Conservation (phyloP, 2,888 invertebrate species). For the Trissonchulus latispiculum region DNA sequence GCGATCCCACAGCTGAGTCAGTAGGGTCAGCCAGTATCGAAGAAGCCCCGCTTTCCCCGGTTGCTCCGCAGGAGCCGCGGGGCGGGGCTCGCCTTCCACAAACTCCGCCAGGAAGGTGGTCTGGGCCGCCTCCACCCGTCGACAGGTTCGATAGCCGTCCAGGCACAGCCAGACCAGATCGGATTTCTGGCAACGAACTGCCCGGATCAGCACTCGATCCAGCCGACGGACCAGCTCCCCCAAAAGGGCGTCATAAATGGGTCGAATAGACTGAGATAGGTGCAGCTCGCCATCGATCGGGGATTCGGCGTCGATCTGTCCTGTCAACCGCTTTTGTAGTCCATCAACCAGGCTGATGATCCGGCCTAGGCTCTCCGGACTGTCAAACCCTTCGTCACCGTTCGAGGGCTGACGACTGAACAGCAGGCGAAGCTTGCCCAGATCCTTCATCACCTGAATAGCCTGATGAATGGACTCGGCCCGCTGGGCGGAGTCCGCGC, state of each 20-base stretch:
- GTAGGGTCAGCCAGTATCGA: background rate
- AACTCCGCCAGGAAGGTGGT: constrained; percentile 16
- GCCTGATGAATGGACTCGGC: background rate
- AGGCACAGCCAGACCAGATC: background rate
- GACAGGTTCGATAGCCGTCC: background rate
- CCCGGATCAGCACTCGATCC: background rate
- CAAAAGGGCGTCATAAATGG: background rate
- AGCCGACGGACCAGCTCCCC: background rate
- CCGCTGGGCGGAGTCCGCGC: background rate
- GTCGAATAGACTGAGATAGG: too few relatives aligned
- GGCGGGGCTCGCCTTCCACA: background rate
- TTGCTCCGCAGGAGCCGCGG: background rate
- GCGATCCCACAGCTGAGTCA: background rate
- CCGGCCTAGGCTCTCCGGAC: background rate
- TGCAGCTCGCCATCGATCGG: background rate
- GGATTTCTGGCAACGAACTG: background rate
- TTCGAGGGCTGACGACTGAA: too few relatives aligned
- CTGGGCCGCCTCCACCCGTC: constrained; percentile 7
- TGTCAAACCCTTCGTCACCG: too few relatives aligned
- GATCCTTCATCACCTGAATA: background rate
- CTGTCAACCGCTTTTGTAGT: background rate
- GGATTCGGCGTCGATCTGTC: background rate
- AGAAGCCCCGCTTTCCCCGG: too few relatives aligned
- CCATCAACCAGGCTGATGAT: background rate
- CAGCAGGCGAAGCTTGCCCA: background rate